These are phyloP conservation scores for Gallinago media DNA, from an alignment of 2,113 vertebrate species.

Conservation along the genomic window DNA sequence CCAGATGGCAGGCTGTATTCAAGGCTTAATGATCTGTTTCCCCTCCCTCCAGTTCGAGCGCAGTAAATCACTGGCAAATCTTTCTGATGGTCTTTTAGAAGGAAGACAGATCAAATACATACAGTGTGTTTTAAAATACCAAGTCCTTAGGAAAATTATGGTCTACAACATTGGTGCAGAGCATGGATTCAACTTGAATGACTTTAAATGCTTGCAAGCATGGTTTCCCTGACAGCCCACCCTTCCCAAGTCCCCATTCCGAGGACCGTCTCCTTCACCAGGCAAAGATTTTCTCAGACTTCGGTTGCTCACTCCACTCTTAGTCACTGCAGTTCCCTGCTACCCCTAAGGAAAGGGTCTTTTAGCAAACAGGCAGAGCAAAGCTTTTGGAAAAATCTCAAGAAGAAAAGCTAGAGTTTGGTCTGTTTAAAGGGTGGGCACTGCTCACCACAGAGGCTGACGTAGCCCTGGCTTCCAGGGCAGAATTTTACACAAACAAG, in stretches of 20 bases:
- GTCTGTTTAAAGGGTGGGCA: background rate
- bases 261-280: background rate
- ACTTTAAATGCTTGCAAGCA: background rate
- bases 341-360: background rate
- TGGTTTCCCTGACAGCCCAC: background rate
- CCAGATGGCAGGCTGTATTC: slow-evolving; percentile 42
- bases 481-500: background rate
- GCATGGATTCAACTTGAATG: background rate
- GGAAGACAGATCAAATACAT: slow-evolving; percentile 19
- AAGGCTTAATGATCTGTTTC: slow-evolving; percentile 44
- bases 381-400: background rate
- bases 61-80: slow-evolving; percentile 37
- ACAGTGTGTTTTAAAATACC: background rate
- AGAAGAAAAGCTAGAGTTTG: background rate
- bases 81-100: slow-evolving; percentile 30
- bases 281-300: background rate
- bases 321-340: background rate
- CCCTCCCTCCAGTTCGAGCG: background rate
- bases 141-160: background rate
- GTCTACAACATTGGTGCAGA: background rate
- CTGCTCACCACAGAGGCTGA: background rate
- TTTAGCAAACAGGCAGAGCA: background rate
- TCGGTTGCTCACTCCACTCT: background rate
- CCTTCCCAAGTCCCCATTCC: background rate
- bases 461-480: background rate